Base-by-base conservation (phyloP, 2,888 invertebrate species). In the Panopea generosa region DNA sequence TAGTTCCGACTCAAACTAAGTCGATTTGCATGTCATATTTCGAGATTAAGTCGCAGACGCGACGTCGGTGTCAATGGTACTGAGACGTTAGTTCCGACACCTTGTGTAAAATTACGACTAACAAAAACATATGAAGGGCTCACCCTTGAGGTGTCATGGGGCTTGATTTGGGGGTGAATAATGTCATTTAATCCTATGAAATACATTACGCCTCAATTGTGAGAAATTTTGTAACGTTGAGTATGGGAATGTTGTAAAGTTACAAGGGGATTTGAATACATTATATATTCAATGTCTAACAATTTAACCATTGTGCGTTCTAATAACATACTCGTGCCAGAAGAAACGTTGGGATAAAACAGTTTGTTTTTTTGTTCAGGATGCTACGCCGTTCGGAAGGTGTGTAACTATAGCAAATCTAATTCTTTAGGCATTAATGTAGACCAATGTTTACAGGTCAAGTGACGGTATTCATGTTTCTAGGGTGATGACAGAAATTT, bases 231-330 rank as follows among this genome's bases (percentile, higher is more conserved):
- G 67, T 72, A 49, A 77, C 60, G 59, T 40, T 55, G 52, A 62
- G 56, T 76, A 33, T 26, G 24, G 65, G 61, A 72, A 65, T 72
- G 72, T 43, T 65, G 65, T 66, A 61, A 60, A 47, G 55, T 69
- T 60, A 62, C 56, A 38, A 63, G 29, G 50, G 50, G 65, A 69
- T 66, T 55, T 49, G 77, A 77, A 77, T 77, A 77, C 68, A 77
- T 77, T 77, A 68, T 27, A 71, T 40, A 33, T 29, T 45, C 50
- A 47, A 47, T 56, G 50, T 45, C 45, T 11, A 49, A 59, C 59
- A 65, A 66, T 59, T 66, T 24, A 22, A 16, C 53, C 33, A 43
- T 72, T 67, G 70, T 68, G 40, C 56, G 63, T 63, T 55, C 47
- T 52, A 66, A 45, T 49, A 65, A 60, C 29, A 43, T 47, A 55